A percentile compares a stretch with the other conserved stretches of the same genome.
These are phyloP conservation scores for Hartigia nigra DNA, from an alignment of 2,888 invertebrate genomes.

Conservation along the genomic window DNA sequence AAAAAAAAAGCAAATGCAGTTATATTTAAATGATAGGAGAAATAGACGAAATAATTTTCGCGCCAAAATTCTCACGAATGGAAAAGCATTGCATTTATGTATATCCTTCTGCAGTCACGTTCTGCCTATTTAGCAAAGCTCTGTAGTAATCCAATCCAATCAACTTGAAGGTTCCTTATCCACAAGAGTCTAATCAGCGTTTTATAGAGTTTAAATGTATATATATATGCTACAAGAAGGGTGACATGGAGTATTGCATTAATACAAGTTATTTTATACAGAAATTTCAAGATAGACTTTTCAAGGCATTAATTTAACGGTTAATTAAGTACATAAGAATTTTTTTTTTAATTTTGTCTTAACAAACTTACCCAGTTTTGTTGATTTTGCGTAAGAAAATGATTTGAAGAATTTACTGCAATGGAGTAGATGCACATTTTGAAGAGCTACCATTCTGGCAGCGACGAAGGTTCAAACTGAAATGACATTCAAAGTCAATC, in stretches of 20 bases:
- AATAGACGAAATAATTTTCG: too few relatives aligned
- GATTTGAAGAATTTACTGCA: not conserved
- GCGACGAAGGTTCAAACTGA: conserved; percentile 20
- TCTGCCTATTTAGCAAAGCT: not conserved
- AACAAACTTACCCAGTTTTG: not conserved
- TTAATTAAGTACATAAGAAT: too few relatives aligned
- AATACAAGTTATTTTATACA: not conserved
- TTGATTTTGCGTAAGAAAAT: not conserved
- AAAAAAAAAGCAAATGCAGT: not conserved
- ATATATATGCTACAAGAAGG: not conserved
- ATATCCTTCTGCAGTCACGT: not conserved
- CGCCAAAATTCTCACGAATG: not conserved
- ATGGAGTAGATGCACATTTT: not conserved
- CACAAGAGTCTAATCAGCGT: not conserved
- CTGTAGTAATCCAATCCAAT: not conserved
- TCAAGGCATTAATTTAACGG: not conserved
- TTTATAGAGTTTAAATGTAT: not conserved
- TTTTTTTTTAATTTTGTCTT: not conserved
- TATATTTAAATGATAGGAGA: too few relatives aligned
- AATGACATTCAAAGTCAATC: conserved; percentile 41
- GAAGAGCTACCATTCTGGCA: not conserved
- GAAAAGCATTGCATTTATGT: not conserved
- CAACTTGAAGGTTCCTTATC: not conserved
- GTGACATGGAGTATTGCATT: not conserved
- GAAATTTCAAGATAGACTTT: not conserved